These are phyloP conservation scores for Congeria kusceri DNA, from an alignment of 2,888 invertebrate genomes.

Conservation along the genomic window DNA sequence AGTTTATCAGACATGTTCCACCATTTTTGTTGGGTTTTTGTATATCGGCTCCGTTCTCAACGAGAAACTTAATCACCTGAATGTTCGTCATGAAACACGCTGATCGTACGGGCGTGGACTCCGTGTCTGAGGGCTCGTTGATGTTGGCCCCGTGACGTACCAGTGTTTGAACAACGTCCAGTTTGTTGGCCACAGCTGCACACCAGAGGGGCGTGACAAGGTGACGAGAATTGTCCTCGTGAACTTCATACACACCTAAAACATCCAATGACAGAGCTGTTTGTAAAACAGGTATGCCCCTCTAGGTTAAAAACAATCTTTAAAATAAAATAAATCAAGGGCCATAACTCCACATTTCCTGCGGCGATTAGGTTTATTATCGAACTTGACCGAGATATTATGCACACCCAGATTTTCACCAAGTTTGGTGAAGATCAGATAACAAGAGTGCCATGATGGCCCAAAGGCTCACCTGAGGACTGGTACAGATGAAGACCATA, in stretches of 20 bases:
- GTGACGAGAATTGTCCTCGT: conserved; percentile 93
- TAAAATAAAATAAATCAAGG: no score
- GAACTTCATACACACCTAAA: conserved; percentile 87
- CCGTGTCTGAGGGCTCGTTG: conserved; percentile 94
- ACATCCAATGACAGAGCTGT: no score
- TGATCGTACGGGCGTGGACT: conserved; percentile 93
- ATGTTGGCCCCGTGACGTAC: conserved; percentile 93
- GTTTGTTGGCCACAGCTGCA: conserved; percentile 94
- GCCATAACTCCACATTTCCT: no score
- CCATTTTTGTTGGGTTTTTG: conserved; percentile 95
- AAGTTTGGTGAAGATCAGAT: no score
- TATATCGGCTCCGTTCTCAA: conserved; percentile 86
- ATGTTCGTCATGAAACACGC: conserved; percentile 93
- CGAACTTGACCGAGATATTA: no score
- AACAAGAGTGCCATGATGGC: no score
- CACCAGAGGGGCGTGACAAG: conserved; percentile 96
- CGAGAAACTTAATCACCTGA: conserved; percentile 80
- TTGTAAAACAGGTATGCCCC: no score
- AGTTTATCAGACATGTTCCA: conserved; percentile 96
- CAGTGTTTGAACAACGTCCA: conserved; percentile 91
- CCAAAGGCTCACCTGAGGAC: no score
- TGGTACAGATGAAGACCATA: no score
- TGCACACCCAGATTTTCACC: no score
- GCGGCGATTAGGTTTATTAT: no score
- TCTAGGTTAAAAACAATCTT: no score